Evolutionary conservation across 1,140 invertebrate species (phyloP).

Genomic region (Diorhabda sublineata): DNA sequence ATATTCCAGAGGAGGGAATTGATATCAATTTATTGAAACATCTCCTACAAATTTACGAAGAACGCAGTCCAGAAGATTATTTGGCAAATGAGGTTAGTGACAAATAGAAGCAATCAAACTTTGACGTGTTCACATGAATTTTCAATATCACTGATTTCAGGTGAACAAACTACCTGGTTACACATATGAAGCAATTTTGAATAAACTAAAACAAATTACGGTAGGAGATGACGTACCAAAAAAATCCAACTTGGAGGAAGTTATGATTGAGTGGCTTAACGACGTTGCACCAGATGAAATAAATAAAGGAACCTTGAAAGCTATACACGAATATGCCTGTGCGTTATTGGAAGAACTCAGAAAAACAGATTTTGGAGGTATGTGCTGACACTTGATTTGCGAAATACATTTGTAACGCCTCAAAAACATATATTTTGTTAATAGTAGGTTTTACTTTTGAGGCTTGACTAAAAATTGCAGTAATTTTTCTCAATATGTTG

Average conservation of each 20-base stretch:
- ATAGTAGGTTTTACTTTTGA: too few species aligned
- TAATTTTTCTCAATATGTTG: too few species aligned
- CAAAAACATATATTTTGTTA: too few species aligned
- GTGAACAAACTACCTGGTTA: constrained; percentile 23
- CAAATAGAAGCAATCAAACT: neutral
- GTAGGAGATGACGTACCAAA: constrained; percentile 10
- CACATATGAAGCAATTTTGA: constrained; percentile 27
- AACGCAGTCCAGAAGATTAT: neutral
- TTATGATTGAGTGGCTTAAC: constrained; percentile 34
- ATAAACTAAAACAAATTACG: constrained; percentile 25
- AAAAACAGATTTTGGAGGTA: neutral
- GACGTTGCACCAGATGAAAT: constrained; percentile 32
- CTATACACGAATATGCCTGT: constrained; percentile 29
- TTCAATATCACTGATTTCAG: neutral
- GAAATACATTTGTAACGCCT: too few species aligned
- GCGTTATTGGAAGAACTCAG: constrained; percentile 15
- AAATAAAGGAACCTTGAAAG: constrained; percentile 26
- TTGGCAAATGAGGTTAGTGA: neutral
- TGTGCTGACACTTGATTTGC: neutral
- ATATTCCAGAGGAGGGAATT: neutral
- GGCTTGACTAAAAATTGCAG: too few species aligned
- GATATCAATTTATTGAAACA: neutral
- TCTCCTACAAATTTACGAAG: neutral
- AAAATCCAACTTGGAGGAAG: constrained; percentile 28
- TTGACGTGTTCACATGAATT: neutral